A percentile compares a stretch with the other conserved stretches of the same genome.
phyloP scores from a whole-genome alignment of 1,140 invertebrate species.

The Bilobella aurantiaca region DNA sequence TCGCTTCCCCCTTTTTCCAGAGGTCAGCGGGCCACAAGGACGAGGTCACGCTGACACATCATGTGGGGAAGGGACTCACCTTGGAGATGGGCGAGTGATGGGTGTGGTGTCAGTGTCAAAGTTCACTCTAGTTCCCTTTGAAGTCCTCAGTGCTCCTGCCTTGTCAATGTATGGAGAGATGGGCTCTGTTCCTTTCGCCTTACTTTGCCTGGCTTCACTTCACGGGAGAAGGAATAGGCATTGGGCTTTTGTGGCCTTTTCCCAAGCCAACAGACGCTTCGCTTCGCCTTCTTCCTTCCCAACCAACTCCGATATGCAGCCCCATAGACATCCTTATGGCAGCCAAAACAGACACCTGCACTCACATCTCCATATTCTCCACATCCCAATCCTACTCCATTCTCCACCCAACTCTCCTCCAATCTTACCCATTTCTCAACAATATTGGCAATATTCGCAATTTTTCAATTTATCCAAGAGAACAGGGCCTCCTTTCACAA shows the following conservation, averaged over 20 bases:
- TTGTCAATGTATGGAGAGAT: not conserved
- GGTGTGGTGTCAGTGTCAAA: not conserved
- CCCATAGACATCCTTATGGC: too few species aligned
- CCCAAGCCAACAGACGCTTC: not conserved
- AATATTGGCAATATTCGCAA: too few species aligned
- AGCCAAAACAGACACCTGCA: too few species aligned
- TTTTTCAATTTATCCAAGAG: too few species aligned
- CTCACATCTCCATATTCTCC: too few species aligned
- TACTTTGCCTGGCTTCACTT: constrained; percentile 2
- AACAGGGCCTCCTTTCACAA: too few species aligned
- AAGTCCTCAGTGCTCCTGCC: not conserved
- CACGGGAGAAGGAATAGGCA: not conserved
- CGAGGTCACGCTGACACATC: not conserved
- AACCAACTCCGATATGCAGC: too few species aligned
- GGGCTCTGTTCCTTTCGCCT: not conserved
- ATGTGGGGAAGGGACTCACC: not conserved
- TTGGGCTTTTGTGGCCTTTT: not conserved
- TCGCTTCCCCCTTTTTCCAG: not conserved
- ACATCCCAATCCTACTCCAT: too few species aligned
- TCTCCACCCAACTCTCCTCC: not conserved
- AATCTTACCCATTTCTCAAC: too few species aligned
- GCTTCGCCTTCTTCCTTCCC: too few species aligned
- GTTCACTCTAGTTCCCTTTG: not conserved
- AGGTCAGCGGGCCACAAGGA: not conserved
- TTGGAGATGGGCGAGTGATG: not conserved